phyloP scores from a whole-genome alignment of 2,113 vertebrate species.

The Pollimyrus isidori region DNA sequence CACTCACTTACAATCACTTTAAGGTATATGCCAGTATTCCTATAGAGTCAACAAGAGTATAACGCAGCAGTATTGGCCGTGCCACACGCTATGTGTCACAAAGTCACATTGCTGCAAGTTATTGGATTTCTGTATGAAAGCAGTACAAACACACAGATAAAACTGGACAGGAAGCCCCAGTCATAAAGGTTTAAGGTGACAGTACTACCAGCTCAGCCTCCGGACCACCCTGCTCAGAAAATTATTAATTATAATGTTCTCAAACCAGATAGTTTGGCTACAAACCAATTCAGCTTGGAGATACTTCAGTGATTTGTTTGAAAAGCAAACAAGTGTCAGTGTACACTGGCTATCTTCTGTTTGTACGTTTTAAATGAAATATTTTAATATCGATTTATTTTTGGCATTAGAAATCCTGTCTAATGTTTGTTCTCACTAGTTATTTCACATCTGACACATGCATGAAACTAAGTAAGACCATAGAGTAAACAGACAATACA shows the following conservation, averaged over 20 bases:
- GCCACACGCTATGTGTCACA: not conserved
- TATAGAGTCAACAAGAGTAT: not conserved
- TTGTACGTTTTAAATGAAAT: slow-evolving; percentile 10
- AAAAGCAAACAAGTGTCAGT: slow-evolving; percentile 4
- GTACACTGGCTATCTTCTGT: not conserved
- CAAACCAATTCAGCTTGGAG: not conserved
- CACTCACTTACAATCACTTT: not conserved
- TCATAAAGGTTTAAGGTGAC: not conserved
- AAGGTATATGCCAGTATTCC: not conserved
- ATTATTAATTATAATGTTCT: slow-evolving; percentile 4
- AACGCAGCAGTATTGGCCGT: not conserved
- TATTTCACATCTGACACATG: not conserved
- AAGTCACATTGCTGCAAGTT: not conserved
- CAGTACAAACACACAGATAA: not conserved
- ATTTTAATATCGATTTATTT: slow-evolving; percentile 13
- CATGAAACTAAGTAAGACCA: not conserved
- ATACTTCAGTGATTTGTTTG: not conserved
- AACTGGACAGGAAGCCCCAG: not conserved
- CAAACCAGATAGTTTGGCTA: not conserved
- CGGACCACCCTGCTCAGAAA: not conserved
- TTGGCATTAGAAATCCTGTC: not conserved
- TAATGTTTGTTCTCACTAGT: not conserved
- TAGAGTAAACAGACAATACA: not conserved
- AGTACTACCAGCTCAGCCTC: not conserved
- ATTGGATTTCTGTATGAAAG: not conserved